Conservation (phyloP, 2,797 vertebrate genomes). For the Gephyroberyx darwinii region DNA sequence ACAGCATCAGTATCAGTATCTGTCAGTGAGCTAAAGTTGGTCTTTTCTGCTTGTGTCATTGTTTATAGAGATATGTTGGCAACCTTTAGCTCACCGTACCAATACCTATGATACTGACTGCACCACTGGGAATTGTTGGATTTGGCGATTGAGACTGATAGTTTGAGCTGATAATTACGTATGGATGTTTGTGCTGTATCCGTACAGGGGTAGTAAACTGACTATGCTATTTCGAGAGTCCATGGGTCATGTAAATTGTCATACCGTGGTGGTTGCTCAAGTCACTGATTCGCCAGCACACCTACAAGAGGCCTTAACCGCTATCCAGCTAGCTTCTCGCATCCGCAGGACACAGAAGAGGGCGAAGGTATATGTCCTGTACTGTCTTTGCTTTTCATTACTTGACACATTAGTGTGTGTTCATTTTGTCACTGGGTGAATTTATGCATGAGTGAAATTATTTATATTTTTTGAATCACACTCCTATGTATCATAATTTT, state of each 20-base stretch:
- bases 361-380: conserved; percentile 85
- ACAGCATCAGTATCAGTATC: not conserved
- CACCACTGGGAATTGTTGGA: not conserved
- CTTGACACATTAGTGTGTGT: not conserved
- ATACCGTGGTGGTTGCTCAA: conserved; percentile 92
- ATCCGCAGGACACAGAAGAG: conserved; percentile 94
- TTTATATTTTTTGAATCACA: too few species aligned
- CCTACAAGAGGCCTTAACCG: conserved; percentile 91
- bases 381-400: not conserved
- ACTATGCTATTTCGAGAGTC: conserved; percentile 95
- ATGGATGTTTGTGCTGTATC: conserved; percentile 35
- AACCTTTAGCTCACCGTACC: too few species aligned
- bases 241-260: conserved; percentile 92
- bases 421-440: not conserved
- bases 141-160: not conserved
- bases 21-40: not conserved
- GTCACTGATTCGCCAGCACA: conserved; percentile 86
- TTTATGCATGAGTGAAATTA: too few species aligned
- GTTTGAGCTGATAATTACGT: conserved; percentile 11
- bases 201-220: conserved; percentile 91
- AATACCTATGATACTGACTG: too few species aligned
- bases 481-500: too few species aligned
- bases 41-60: not conserved
- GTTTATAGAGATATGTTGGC: not conserved
- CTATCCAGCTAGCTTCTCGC: conserved; percentile 91